Evolutionary conservation across 2,888 invertebrate species (phyloP).

Genomic region (Drosophila kambysellisi): DNA sequence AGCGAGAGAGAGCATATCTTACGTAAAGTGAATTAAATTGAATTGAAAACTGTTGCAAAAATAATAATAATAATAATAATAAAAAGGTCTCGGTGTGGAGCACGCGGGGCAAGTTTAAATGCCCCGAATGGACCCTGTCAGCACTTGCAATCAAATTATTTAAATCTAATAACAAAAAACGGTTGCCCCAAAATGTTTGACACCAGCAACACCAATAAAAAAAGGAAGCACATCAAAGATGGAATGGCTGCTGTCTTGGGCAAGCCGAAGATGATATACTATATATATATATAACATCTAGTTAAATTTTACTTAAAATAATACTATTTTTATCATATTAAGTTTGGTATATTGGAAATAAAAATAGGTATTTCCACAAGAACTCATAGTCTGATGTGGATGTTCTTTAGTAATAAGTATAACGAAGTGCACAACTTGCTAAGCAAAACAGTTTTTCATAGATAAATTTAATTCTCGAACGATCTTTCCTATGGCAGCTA

Average conservation of each 20-base stretch:
- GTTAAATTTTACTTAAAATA: background rate
- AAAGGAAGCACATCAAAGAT: background rate
- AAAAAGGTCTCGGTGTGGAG: conserved; percentile 33
- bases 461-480: background rate
- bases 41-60: conserved; percentile 74
- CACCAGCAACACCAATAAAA: conserved; percentile 26
- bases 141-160: conserved; percentile 77
- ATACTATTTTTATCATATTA: no score
- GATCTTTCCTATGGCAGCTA: background rate
- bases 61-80: conserved; percentile 29
- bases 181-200: conserved; percentile 65
- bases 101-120: conserved; percentile 62
- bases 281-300: background rate
- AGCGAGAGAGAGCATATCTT: conserved; percentile 8
- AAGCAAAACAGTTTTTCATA: no score
- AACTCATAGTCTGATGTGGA: background rate
- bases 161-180: conserved; percentile 74
- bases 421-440: no score
- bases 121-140: conserved; percentile 53
- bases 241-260: background rate
- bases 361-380: background rate
- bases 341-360: no score
- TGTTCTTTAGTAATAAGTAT: background rate
- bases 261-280: background rate
- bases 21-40: conserved; percentile 76